Base-by-base conservation (phyloP, 2,888 invertebrate species). In the Dendrolimus houi region DNA sequence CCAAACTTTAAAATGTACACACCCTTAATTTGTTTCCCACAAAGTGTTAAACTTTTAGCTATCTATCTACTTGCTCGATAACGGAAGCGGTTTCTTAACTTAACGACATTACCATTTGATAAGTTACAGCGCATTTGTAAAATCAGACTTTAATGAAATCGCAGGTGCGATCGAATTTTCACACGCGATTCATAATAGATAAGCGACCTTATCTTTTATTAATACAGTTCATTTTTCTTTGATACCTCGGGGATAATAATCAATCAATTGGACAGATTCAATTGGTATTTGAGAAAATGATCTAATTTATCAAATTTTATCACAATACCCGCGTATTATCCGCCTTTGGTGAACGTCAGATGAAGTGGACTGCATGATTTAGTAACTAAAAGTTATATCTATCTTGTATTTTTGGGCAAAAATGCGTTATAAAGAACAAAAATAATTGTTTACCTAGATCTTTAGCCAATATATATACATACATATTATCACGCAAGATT, bases 251-350 rank as follows among this genome's bases (percentile, higher is more conserved):
- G n/a, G 57, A 58, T 59, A 55, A 64, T 62, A 69, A 77, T 79
- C 73, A 67, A 78, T 78, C 77, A 77, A 68, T 65, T 58, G 58
- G 67, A 62, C 64, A 59, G 63, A 65, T 72, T 71, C 68, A 71
- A 77, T 73, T 68, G 72, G 62, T 66, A 68, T 70, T 68, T 67
- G 69, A 69, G 70, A 70, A 72, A 73, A 68, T 72, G 72, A 72
- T 72, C 64, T 69, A 74, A 78, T 79, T 77, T 75, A 76, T 77
- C 77, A 77, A 72, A 74, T 71, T 76, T 72, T 72, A 74, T 66
- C 65, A 55, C 58, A 57, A 62, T 62, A 68, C 58, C 67, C 67
- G 62, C 65, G 68, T 69, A 72, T 67, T 64, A 68, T 70, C 58
- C 57, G 58, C 56, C 53, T 65, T 60, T 57, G 56, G 67, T 29